Conservation (phyloP, 30 jellyfish, hydroid and myxozoan species). For the Aurelia aurita complex sp. Pacific region DNA sequence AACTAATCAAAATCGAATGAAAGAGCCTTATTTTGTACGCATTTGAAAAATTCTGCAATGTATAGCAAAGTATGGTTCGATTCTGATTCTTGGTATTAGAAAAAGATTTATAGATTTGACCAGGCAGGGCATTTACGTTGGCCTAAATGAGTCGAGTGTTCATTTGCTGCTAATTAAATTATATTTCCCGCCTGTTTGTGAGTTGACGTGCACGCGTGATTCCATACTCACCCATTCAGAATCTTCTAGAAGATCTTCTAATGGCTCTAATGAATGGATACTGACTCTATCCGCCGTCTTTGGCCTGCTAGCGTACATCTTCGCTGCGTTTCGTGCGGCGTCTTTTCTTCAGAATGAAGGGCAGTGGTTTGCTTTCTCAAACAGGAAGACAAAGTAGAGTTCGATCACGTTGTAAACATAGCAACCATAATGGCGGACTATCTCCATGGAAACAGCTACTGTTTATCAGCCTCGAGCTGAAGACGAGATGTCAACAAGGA, state of each 20-base stretch:
- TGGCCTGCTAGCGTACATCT: conserved; percentile 49
- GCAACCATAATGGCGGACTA: neutral
- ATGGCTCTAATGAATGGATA: conserved; percentile 34
- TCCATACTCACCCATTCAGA: neutral
- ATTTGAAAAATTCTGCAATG: too few relatives aligned
- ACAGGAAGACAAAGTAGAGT: neutral
- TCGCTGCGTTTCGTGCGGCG: too few relatives aligned
- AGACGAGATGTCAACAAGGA: conserved; percentile 31
- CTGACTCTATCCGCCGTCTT: conserved; percentile 52
- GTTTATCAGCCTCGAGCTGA: conserved; percentile 29
- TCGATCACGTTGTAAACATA: neutral
- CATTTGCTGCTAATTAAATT: too few relatives aligned
- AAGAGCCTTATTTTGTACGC: too few relatives aligned
- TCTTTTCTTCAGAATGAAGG: neutral
- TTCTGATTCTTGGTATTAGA: too few relatives aligned
- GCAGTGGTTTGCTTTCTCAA: neutral
- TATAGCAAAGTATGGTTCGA: too few relatives aligned
- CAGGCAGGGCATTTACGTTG: too few relatives aligned
- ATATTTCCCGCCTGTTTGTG: too few relatives aligned
- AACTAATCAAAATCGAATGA: too few relatives aligned
- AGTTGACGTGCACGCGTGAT: too few relatives aligned
- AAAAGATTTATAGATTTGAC: too few relatives aligned
- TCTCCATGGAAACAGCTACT: neutral
- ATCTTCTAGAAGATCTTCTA: conserved; percentile 30
- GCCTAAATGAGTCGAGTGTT: too few relatives aligned